phyloP scores from a whole-genome alignment of 2,888 invertebrate genomes.

The Philhelius pedissequus region DNA sequence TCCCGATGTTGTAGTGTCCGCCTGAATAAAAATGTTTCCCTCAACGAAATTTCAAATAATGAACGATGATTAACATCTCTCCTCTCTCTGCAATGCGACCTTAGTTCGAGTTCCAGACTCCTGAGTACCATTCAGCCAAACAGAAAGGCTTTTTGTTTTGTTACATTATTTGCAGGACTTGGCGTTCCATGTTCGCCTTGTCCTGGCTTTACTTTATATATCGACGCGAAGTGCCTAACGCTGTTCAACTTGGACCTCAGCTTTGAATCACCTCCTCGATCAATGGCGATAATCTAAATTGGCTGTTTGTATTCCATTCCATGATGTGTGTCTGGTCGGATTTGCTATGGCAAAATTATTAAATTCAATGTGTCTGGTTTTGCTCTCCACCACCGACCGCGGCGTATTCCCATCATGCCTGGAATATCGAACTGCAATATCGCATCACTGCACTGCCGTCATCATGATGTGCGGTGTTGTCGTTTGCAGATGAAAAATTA shows the following conservation, averaged over 20 bases:
- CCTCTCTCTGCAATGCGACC: constrained; percentile 17
- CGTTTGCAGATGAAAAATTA: constrained; percentile 64
- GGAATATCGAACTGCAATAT: background rate
- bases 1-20: constrained; percentile 39
- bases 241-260: background rate
- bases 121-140: constrained; percentile 10
- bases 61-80: constrained; percentile 67
- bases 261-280: constrained; percentile 50
- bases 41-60: constrained; percentile 63
- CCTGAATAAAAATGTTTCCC: constrained; percentile 62
- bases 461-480: constrained; percentile 43
- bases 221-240: background rate
- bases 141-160: constrained; percentile 30
- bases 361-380: constrained; percentile 43
- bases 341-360: constrained; percentile 59
- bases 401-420: background rate
- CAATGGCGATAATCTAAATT: constrained; percentile 67
- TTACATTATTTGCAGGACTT: constrained; percentile 42
- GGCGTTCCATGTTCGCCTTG: background rate
- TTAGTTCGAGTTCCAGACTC: background rate
- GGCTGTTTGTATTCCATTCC: constrained; percentile 62
- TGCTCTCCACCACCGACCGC: background rate
- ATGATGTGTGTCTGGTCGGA: constrained; percentile 61
- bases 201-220: background rate
- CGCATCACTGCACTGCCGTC: constrained; percentile 26